A percentile compares a stretch with the other conserved stretches of the same genome.
These are phyloP conservation scores for Pachydiplax longipennis DNA, from an alignment of 2,888 invertebrate genomes.

Conservation along the genomic window DNA sequence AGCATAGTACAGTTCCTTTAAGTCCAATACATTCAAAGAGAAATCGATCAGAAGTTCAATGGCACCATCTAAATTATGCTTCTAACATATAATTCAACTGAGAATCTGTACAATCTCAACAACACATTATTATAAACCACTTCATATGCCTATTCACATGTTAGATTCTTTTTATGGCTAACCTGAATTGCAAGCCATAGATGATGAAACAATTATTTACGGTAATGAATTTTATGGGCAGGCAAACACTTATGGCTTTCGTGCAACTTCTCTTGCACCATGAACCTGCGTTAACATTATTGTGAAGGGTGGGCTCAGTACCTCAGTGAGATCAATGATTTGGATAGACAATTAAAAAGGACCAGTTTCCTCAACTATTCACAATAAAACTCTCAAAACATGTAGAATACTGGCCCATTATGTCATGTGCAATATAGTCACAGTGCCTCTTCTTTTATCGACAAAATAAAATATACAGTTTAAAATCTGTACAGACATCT, in stretches of 20 bases:
- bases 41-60: conserved; percentile 1
- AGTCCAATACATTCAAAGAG: no score
- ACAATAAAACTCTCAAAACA: conserved; percentile 31
- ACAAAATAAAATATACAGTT: conserved; percentile 18
- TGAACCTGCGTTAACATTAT: conserved; percentile 18
- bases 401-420: conserved; percentile 39
- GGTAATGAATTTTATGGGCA: conserved; percentile 27
- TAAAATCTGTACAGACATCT: conserved; percentile 42
- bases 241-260: not conserved
- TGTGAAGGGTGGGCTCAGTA: conserved; percentile 27
- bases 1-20: no score
- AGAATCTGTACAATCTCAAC: conserved; percentile 24
- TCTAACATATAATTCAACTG: conserved; percentile 11
- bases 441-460: conserved; percentile 28
- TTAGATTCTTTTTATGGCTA: conserved; percentile 13
- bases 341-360: conserved; percentile 21
- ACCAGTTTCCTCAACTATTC: conserved; percentile 30
- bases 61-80: conserved; percentile 14
- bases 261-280: not conserved
- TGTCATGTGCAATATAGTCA: conserved; percentile 44
- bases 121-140: conserved; percentile 2
- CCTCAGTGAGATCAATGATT: conserved; percentile 37
- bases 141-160: conserved; percentile 8
- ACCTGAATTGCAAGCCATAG: conserved; percentile 12
- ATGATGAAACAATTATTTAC: conserved; percentile 25